Evolutionary conservation across 2,797 vertebrate species (phyloP).

Genomic region (Alcedo atthis): DNA sequence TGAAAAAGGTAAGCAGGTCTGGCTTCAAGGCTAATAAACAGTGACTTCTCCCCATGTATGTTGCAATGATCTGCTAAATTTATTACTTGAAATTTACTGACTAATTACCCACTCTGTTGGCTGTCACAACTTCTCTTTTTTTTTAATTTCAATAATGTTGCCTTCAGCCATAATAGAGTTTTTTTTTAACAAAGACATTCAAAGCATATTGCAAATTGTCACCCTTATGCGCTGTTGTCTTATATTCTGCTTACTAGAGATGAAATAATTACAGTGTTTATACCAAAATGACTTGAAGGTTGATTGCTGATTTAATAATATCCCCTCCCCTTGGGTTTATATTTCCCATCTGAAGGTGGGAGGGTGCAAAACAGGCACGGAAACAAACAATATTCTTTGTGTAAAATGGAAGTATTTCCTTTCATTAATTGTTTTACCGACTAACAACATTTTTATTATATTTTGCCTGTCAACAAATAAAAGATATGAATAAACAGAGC

Average conservation of each 20-base stretch:
- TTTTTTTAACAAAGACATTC: conserved; percentile 54
- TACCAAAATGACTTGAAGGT: conserved; percentile 49
- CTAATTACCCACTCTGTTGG: neutral
- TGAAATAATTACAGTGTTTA: conserved; percentile 61
- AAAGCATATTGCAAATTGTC: conserved; percentile 52
- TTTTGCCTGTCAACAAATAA: conserved; percentile 54
- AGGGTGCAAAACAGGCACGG: neutral
- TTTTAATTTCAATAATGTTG: neutral
- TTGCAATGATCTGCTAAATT: conserved; percentile 21
- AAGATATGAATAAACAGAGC: conserved; percentile 24
- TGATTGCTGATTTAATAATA: conserved; percentile 53
- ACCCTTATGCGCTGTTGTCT: conserved; percentile 52
- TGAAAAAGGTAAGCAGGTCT: neutral
- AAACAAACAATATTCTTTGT: conserved; percentile 44
- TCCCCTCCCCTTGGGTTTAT: conserved; percentile 29
- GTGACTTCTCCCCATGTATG: neutral
- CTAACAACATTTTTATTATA: conserved; percentile 9
- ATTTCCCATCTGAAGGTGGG: conserved; percentile 48
- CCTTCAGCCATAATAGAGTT: conserved; percentile 4
- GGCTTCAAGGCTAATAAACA: neutral
- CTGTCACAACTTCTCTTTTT: conserved; percentile 1
- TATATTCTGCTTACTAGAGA: conserved; percentile 53
- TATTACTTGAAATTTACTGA: conserved; percentile 20
- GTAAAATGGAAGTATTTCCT: conserved; percentile 29
- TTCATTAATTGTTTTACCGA: conserved; percentile 24